Conservation (phyloP, 2,797 vertebrate species). For the Sardinella longiceps region DNA sequence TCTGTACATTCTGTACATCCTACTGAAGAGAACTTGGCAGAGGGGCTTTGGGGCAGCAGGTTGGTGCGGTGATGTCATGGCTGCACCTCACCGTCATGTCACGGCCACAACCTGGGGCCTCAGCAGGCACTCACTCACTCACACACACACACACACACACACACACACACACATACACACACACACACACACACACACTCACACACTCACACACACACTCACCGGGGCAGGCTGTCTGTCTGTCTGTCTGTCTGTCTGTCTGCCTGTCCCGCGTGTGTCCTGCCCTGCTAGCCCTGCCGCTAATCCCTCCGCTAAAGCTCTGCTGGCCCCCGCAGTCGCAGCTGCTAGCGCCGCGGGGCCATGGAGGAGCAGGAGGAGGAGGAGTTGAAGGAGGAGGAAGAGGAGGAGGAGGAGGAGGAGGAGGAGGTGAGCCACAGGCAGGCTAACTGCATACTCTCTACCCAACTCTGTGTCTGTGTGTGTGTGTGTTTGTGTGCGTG, state of each 20-base stretch:
- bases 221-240: background rate
- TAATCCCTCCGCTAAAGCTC: slow-evolving; percentile 24
- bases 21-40: background rate
- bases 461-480: background rate
- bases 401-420: background rate
- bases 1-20: background rate
- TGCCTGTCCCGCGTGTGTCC: too few relatives aligned
- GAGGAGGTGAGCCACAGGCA: background rate
- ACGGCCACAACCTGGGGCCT: background rate
- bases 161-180: too few relatives aligned
- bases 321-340: background rate
- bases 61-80: background rate
- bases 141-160: too few relatives aligned
- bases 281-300: background rate
- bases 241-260: too few relatives aligned
- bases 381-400: background rate
- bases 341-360: background rate
- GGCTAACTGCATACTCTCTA: background rate
- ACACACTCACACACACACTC: too few relatives aligned
- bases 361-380: background rate
- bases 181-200: too few relatives aligned
- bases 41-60: background rate
- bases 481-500: too few relatives aligned
- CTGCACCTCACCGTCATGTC: background rate
- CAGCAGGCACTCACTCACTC: background rate